Evolutionary conservation across 2,888 invertebrate species (phyloP).

Genomic region (Pedicia rivosa): DNA sequence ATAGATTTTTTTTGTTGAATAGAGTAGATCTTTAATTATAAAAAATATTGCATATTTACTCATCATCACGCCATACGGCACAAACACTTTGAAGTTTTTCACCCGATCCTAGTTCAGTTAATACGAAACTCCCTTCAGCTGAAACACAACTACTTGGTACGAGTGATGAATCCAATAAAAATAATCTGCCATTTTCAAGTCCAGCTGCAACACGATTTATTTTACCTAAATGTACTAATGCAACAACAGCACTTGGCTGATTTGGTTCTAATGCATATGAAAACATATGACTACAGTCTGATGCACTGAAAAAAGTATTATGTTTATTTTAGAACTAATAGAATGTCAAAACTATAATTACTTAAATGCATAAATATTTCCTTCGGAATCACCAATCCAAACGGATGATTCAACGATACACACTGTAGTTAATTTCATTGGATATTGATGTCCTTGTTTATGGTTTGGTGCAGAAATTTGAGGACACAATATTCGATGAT

Average conservation of each 20-base stretch:
- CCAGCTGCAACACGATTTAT: constrained; percentile 68
- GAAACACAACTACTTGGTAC: constrained; percentile 41
- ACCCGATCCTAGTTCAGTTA: constrained; percentile 59
- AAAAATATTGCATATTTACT: constrained; percentile 12
- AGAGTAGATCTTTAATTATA: neutral
- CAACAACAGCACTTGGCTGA: constrained; percentile 45
- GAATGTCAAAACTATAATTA: constrained; percentile 20
- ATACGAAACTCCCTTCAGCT: constrained; percentile 59
- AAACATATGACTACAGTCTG: constrained; percentile 40
- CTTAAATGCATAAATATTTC: constrained; percentile 72
- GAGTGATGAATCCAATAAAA: constrained; percentile 48
- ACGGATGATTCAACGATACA: constrained; percentile 61
- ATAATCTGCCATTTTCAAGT: constrained; percentile 59
- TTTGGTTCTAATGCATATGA: constrained; percentile 53
- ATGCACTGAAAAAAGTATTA: constrained; percentile 26
- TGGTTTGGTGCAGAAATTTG: neutral
- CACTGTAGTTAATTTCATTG: constrained; percentile 45
- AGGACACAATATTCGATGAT: constrained; percentile 32
- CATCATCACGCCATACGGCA: constrained; percentile 32
- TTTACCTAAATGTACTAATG: constrained; percentile 46
- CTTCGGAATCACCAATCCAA: constrained; percentile 83
- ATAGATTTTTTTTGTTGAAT: constrained; percentile 4
- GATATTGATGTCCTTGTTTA: neutral
- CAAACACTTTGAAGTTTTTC: constrained; percentile 51
- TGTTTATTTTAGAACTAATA: neutral